These are phyloP conservation scores for Anarsia innoxiella DNA, from an alignment of 2,888 invertebrate genomes.

Conservation along the genomic window DNA sequence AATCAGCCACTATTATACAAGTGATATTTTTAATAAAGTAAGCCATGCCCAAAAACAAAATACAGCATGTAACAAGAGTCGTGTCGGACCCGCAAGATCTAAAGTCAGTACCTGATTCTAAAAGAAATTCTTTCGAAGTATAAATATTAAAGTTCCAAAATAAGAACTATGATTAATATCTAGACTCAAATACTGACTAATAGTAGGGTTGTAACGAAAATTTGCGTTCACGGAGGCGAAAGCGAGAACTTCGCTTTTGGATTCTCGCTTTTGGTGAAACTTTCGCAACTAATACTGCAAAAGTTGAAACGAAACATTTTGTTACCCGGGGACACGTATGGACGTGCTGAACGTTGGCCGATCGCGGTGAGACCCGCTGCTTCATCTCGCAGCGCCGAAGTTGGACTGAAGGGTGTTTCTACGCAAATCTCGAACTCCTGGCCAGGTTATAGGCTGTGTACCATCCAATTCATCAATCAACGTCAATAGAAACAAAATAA, in stretches of 20 bases:
- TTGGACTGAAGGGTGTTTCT: slow-evolving; percentile 10
- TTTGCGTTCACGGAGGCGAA: slow-evolving; percentile 14
- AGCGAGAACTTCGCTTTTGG: slow-evolving; percentile 12
- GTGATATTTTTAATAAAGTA: no score
- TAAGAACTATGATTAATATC: not conserved
- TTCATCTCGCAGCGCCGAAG: slow-evolving; percentile 8
- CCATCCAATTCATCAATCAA: slow-evolving; percentile 16
- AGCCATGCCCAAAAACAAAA: no score
- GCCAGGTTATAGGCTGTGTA: slow-evolving; percentile 16
- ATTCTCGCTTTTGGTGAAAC: slow-evolving; percentile 14
- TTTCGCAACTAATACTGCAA: slow-evolving; percentile 16
- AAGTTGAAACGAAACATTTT: slow-evolving; percentile 13
- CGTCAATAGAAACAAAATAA: slow-evolving; percentile 9
- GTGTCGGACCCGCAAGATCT: slow-evolving; percentile 15
- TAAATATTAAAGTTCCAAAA: not conserved
- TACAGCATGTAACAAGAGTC: slow-evolving; percentile 15
- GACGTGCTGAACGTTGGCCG: slow-evolving; percentile 9
- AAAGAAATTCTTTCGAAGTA: not conserved
- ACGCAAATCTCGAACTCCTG: slow-evolving; percentile 15
- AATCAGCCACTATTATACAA: no score
- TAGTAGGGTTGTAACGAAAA: slow-evolving; percentile 15
- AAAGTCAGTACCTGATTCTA: slow-evolving; percentile 14
- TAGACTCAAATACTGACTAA: slow-evolving; percentile 14
- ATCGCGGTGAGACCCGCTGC: slow-evolving; percentile 6
- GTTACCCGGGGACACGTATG: slow-evolving; percentile 14